phyloP scores from a whole-genome alignment of 2,888 invertebrate genomes.

The Lochmaea crataegi region DNA sequence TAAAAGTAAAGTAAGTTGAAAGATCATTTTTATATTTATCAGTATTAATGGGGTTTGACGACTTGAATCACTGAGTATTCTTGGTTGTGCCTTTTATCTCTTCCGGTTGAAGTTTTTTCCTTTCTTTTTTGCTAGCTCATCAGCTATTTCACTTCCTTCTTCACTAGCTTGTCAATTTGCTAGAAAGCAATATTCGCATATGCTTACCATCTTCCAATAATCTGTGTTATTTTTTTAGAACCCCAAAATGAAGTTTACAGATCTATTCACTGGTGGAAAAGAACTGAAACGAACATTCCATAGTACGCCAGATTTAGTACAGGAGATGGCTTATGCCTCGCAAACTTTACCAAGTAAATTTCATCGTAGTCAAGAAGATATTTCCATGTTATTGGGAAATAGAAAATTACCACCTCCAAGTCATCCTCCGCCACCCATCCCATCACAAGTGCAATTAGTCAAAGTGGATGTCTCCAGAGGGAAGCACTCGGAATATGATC shows the following conservation, averaged over 20 bases:
- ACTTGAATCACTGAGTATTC: too few relatives aligned
- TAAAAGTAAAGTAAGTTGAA: conserved; percentile 76
- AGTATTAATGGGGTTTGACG: too few relatives aligned
- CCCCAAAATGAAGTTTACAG: conserved; percentile 67
- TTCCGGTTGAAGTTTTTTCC: neutral
- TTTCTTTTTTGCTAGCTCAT: too few relatives aligned
- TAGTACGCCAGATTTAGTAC: conserved; percentile 87
- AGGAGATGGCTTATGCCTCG: conserved; percentile 58
- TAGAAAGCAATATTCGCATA: too few relatives aligned
- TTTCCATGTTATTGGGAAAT: conserved; percentile 62
- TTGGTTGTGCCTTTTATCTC: neutral
- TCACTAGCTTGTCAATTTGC: too few relatives aligned
- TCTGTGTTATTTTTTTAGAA: conserved; percentile 62
- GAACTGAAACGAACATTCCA: conserved; percentile 85
- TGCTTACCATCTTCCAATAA: neutral
- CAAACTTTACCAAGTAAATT: conserved; percentile 62
- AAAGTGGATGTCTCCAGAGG: conserved; percentile 73
- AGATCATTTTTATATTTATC: too few relatives aligned
- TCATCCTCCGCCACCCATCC: conserved; percentile 85
- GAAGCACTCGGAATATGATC: conserved; percentile 58
- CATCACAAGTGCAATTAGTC: conserved; percentile 74
- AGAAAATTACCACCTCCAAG: conserved; percentile 79
- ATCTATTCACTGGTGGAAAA: conserved; percentile 62
- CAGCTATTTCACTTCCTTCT: too few relatives aligned
- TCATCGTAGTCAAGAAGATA: conserved; percentile 79